Evolutionary conservation across 2,113 vertebrate genomes (phyloP), one percentile per base, ranked within the genome.

Genomic region (Lagopus leucura): DNA sequence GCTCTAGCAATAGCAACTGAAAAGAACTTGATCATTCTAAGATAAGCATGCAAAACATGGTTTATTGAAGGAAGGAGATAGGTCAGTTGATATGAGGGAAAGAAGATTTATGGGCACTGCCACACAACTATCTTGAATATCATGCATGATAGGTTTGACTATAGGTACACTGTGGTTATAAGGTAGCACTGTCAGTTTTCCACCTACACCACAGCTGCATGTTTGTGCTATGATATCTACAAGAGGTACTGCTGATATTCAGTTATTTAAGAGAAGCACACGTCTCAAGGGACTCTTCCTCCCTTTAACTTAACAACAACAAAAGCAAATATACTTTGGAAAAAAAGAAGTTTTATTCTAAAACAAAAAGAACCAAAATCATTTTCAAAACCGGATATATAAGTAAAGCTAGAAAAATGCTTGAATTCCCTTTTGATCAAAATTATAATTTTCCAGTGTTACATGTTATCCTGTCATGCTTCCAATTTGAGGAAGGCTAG

Each of bases 1-100:
- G 21, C 27, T 87, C 10, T 61, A 10, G 0, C 2, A 94, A 22
- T 1, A 77, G 20, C 24, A 77, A 32, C 34, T 54, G 45, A 70
- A 57, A 11, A 43, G 43, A 34, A 13, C 28, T 55, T 27, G 40
- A 34, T 28, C 40, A 30, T 58, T 40, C 10, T 18, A 54, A 38
- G 24, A 70, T 22, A 27, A 74, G 63, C 4, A 6, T 4, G 8
- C 78, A 21, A 58, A 86, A 81, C 12, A 18, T 30, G 24, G 66
- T 28, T 64, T 84, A 25, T 66, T 74, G 6, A n/a, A 61, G 14
- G n/a, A 6, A 60, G 40, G 50, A 82, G 13, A 5, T 2, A 11
- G 3, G 72, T 8, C 21, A 75, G 42, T 22, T 1, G 3, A 11
- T 6, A 43, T 0, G 5, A 61, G 8, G 40, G 40, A 11, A 69